Base-by-base conservation (phyloP, 2,888 invertebrate genomes). In the Empis livida region DNA sequence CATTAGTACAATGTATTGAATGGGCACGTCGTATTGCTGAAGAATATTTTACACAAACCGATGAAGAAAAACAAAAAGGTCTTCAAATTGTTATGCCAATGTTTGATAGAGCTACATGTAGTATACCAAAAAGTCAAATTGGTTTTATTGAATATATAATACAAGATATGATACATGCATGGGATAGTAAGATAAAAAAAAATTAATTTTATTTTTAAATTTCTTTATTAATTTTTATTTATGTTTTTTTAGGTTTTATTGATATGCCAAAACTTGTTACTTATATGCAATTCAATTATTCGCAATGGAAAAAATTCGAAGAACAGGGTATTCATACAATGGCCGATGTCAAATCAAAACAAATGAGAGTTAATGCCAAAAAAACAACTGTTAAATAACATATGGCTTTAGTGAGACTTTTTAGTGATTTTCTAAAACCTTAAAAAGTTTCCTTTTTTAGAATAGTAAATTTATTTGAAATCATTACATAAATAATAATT, bases 71-170 rank as follows among this genome's bases (percentile, higher is more conserved):
- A 63, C 76, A 77, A 13, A 78, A 80, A 55, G 84, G 83, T 43
- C 71, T 97, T 60, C 96, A 97, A 1, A 90, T 97, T 10, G 92
- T 96, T 53, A 97, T 99, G 97, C 95, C 96, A 10, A 88, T 94
- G 80, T 99, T 97, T 70, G 96, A 97, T 71, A 79, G 95, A 51
- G 77, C 81, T 50, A 84, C 89, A 2, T 96, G 96, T 72, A 95
- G 94, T 61, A 90, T 99, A 64, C 95, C 97, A 46, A 90, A 94
- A 71, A 93, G 95, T 50, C 97, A 97, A 74, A 91, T 93, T 60
- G 93, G 94, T 48, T 97, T 97, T 71, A 87, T 95, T 54, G 97
- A 97, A 70, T 94, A 87, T 72, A 97, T 97, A 63, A 93, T 96
- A 59, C 89, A 89, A 59, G 94, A 94, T 63, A 94, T 97, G 91